Conservation (phyloP, 2,888 invertebrate genomes). For the Imbricaverruca yamaguchii region DNA sequence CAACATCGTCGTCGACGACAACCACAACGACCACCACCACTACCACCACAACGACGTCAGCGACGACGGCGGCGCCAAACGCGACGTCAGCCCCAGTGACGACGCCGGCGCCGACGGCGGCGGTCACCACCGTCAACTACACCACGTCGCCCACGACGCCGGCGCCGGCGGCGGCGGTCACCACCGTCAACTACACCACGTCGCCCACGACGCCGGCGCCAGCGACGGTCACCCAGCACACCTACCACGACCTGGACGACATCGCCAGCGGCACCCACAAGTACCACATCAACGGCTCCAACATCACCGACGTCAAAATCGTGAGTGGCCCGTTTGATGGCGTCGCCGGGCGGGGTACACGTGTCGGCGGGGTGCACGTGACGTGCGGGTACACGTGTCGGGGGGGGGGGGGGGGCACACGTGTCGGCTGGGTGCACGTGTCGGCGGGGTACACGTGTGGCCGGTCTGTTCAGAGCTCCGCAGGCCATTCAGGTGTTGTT, state of each 20-base stretch:
- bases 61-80: background rate
- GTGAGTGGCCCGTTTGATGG: background rate
- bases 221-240: background rate
- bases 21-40: background rate
- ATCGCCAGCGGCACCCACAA: background rate
- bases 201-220: background rate
- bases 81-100: background rate
- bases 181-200: background rate
- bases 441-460: too few relatives aligned
- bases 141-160: background rate
- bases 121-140: too few relatives aligned
- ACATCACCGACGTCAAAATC: background rate
- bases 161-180: background rate
- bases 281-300: conserved; percentile 16
- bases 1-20: background rate
- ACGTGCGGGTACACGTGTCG: too few relatives aligned
- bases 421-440: too few relatives aligned
- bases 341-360: too few relatives aligned
- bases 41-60: background rate
- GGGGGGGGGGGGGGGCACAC: too few relatives aligned
- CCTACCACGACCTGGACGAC: background rate
- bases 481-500: too few relatives aligned
- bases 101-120: background rate
- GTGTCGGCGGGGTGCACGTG: too few relatives aligned
- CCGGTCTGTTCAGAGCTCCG: too few relatives aligned